Evolutionary conservation across 1,140 invertebrate genomes (phyloP), one percentile per base, ranked within the genome.

Genomic region (Teleopsis dalmanni): DNA sequence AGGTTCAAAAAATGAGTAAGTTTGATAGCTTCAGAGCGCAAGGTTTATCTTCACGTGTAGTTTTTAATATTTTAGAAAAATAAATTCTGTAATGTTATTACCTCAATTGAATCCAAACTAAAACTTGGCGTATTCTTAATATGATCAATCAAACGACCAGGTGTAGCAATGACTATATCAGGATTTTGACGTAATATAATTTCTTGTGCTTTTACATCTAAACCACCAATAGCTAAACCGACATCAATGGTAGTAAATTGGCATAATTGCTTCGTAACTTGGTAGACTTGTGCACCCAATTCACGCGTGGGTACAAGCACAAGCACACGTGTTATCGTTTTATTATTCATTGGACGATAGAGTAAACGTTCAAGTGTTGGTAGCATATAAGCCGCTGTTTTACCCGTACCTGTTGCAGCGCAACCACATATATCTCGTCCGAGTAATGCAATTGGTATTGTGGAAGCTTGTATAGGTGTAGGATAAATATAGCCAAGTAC

Each of bases 361-460:
- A 98, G 69, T 43, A 99, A 75, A 55, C 96, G 77, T 73, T 99
- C 96, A 19, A 99, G 65, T 23, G 95, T 95, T 4, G 96, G 96
- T 51, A 99, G 73, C 91, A 99, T 97, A 66, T 98, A 99, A 0
- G 95, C 95, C 0, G 92, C 91, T 3, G 96, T 99, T 80, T 99
- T 99, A 25, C 95, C 95, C 6, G 95, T 98, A 31, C 95, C 96
- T 1, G 96, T 99, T 3, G 95, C 91, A 19, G 61, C 65, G 53
- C 63, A 70, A 11, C 66, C 69, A 35, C 67, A 70, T 41, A 72
- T 67, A 43, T 72, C 65, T n/a, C 69, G 59, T 72, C 84, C 83
- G 57, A 90, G 72, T 26, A 99, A 74, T 19, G 92, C 95, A 9
- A 96, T 78, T 1, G 96, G 96, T 58, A 99, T 94, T 0, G 92